Evolutionary conservation across 30 jellyfish, hydroid and myxozoan species (phyloP).

Genomic region (Kudoa iwatai): DNA sequence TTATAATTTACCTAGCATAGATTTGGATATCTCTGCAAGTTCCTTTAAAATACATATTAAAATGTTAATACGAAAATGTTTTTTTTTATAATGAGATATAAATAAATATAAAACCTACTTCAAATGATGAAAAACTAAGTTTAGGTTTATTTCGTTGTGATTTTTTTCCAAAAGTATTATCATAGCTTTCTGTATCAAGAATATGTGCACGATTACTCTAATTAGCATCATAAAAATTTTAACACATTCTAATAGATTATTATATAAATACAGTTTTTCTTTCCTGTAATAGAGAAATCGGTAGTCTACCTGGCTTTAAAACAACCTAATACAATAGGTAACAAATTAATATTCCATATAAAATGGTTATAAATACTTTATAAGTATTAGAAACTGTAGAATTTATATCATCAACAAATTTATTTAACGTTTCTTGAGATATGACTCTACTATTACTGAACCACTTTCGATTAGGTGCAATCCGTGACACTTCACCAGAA

Average conservation of each 20-base stretch:
- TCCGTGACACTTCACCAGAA: constrained; percentile 90
- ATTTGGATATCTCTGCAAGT: too few relatives aligned
- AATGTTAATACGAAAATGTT: too few relatives aligned
- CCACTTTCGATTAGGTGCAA: constrained; percentile 90
- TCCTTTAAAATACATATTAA: too few relatives aligned
- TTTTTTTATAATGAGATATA: too few relatives aligned
- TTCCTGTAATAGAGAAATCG: constrained; percentile 49
- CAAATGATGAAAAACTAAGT: constrained; percentile 1
- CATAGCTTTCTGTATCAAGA: constrained; percentile 62
- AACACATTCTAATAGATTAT: background rate
- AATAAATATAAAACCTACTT: background rate
- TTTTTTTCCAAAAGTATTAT: constrained; percentile 44
- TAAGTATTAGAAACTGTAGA: constrained; percentile 41
- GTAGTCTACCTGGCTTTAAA: constrained; percentile 34
- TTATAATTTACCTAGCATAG: too few relatives aligned
- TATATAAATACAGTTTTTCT: constrained; percentile 21
- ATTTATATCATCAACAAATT: constrained; percentile 47
- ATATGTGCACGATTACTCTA: constrained; percentile 68
- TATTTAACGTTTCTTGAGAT: constrained; percentile 38
- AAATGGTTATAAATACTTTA: constrained; percentile 9
- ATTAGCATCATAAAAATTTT: too few relatives aligned
- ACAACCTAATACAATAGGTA: constrained; percentile 18
- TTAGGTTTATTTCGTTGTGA: constrained; percentile 58
- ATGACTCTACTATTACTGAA: constrained; percentile 84
- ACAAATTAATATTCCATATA: background rate